Evolutionary conservation across 1,140 invertebrate species (phyloP).

Genomic region (Drosophila hydei): DNA sequence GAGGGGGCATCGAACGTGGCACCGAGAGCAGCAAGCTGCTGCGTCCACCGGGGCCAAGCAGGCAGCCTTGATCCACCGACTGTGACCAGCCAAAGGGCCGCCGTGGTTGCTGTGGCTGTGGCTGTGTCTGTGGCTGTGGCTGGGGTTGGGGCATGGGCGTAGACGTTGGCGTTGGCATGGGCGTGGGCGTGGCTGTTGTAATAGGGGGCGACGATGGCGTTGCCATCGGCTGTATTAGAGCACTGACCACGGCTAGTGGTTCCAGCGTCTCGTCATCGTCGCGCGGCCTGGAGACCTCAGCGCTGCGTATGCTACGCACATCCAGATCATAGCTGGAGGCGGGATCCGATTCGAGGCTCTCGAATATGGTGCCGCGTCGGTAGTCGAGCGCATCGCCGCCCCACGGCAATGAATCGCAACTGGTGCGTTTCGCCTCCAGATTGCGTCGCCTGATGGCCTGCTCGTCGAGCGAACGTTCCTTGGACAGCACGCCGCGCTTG

Average conservation of each 20-base stretch:
- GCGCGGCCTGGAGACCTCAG: slow-evolving; percentile 55
- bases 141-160: slow-evolving; percentile 1
- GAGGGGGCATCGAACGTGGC: slow-evolving; percentile 79
- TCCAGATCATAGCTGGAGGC: slow-evolving; percentile 55
- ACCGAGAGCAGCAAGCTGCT: slow-evolving; percentile 75
- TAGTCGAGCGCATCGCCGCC: slow-evolving; percentile 75
- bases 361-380: slow-evolving; percentile 78
- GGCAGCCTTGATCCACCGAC: slow-evolving; percentile 74
- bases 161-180: slow-evolving; percentile 3
- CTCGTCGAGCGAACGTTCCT: slow-evolving; percentile 82
- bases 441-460: slow-evolving; percentile 80
- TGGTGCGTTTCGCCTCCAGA: slow-evolving; percentile 82
- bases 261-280: slow-evolving; percentile 34
- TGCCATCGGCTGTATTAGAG: slow-evolving; percentile 33
- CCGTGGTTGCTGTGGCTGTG: slow-evolving; percentile 35
- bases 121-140: slow-evolving; percentile 15
- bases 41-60: slow-evolving; percentile 34
- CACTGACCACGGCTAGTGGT: slow-evolving; percentile 55
- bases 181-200: slow-evolving; percentile 25
- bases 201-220: slow-evolving; percentile 17
- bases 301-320: slow-evolving; percentile 76
- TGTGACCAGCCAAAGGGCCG: slow-evolving; percentile 76
- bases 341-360: slow-evolving; percentile 75
- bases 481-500: slow-evolving; percentile 79
- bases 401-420: slow-evolving; percentile 82